Evolutionary conservation across 2,113 vertebrate genomes (phyloP).

Genomic region (Nothocercus julius): DNA sequence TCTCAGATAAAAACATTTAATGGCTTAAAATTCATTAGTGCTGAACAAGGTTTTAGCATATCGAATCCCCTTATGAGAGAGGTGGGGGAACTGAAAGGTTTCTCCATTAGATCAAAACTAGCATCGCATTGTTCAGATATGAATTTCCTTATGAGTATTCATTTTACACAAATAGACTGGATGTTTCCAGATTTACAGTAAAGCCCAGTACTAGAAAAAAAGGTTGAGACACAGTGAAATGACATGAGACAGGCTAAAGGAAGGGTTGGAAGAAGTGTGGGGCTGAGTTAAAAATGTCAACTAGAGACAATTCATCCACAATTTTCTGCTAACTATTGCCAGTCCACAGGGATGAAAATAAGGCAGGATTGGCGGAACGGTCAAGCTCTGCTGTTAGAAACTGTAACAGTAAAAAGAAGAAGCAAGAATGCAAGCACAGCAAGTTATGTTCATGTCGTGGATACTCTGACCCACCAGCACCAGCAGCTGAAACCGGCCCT

Average conservation of each 20-base stretch:
- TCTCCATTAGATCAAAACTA: background rate
- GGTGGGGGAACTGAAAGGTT: background rate
- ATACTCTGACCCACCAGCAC: background rate
- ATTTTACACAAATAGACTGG: background rate
- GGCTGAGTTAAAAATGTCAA: background rate
- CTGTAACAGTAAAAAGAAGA: background rate
- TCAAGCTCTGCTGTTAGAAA: background rate
- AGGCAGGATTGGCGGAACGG: background rate
- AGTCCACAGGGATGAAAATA: background rate
- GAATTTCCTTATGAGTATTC: background rate
- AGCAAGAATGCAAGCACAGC: background rate
- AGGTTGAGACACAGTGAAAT: background rate
- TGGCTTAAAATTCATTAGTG: background rate
- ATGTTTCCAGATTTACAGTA: background rate
- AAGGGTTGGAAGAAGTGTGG: background rate
- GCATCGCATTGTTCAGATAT: background rate
- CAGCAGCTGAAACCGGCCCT: background rate
- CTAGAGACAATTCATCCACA: background rate
- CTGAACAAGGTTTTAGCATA: background rate
- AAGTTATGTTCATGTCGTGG: background rate
- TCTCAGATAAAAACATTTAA: conserved; percentile 1
- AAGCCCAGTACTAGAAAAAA: background rate
- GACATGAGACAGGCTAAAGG: background rate
- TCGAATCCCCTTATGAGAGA: background rate
- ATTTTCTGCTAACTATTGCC: background rate